phyloP scores from a whole-genome alignment of 2,113 vertebrate species.

The Fukomys damarensis region DNA sequence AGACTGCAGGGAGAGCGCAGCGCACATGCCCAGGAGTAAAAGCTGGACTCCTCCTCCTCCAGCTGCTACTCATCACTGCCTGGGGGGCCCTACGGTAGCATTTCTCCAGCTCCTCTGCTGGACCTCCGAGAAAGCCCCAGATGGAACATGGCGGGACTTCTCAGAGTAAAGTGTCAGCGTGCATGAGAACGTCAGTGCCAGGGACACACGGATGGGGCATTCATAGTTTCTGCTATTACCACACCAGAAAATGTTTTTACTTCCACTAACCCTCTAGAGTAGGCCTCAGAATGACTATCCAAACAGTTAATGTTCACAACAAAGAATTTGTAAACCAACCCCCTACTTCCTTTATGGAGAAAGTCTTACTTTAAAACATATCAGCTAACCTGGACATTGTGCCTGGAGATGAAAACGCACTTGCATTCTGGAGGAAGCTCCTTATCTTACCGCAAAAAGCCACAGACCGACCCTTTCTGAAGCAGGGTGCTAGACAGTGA shows the following conservation, averaged over 20 bases:
- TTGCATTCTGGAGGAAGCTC: neutral
- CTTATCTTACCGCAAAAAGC: neutral
- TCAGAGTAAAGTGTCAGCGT: neutral
- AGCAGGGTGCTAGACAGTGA: neutral
- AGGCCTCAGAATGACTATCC: neutral
- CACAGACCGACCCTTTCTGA: rapidly evolving
- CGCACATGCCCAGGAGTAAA: neutral
- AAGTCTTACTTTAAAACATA: neutral
- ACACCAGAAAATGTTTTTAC: neutral
- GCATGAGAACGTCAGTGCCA: rapidly evolving
- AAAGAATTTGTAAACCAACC: neutral
- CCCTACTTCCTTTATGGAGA: neutral
- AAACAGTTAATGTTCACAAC: neutral
- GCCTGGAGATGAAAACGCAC: neutral
- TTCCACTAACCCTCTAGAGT: neutral
- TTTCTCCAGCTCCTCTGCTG: neutral
- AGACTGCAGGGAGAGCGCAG: neutral
- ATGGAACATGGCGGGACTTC: rapidly evolving
- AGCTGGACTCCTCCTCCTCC: neutral
- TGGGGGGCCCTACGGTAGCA: neutral
- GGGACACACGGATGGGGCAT: neutral
- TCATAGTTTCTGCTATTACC: neutral
- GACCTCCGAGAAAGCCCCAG: neutral
- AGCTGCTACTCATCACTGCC: neutral
- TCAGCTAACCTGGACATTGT: neutral